Base-by-base conservation (phyloP, 2,113 vertebrate genomes). In the Oplegnathus fasciatus region DNA sequence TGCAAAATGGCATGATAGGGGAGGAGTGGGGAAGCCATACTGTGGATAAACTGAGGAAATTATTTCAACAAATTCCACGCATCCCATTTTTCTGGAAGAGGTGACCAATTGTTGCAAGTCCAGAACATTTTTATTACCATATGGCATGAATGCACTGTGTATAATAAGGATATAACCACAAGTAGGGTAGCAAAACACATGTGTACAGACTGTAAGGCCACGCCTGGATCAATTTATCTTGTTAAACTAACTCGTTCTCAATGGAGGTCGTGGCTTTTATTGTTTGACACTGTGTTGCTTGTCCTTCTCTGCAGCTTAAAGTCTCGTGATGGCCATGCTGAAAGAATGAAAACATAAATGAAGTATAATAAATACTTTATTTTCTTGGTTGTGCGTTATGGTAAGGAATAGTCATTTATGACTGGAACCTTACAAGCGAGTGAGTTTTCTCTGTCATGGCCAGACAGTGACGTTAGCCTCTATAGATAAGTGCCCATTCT, bases 141-240 rank as follows among this genome's bases (percentile, higher is more conserved):
- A 71, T 89, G 90, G 46, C 87, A 82, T 88, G 75, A 90, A 89
- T 80, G 92, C 75, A 67, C 62, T 73, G n/a, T 57, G 55, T 79
- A 54, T 30, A 46, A 55, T 65, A 42, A 30, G 1, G 5, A 42
- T n/a, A 34, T 62, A 68, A 70, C 6, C 11, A 1, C 46, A 74
- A 76, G 60, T 26, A 74, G 65, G 82, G 24, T 22, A 73, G 50
- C 28, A 80, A 37, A 86, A 61, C 61, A 84, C 48, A 5, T 6
- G 26, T 80, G 32, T 7, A 57, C 15, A 44, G 18, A 74, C 26
- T 24, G 10, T 70, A 70, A 73, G 18, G 24, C 44, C 48, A 84
- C 50, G 0, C 30, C 13, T 65, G 55, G 2, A 57, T 14, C 52
- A 40, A 13, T 61, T 14, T 24, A 79, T 48, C 24, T n/a, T 55